Conservation (phyloP, 2,888 invertebrate species). For the Caenorhabditis afra region DNA sequence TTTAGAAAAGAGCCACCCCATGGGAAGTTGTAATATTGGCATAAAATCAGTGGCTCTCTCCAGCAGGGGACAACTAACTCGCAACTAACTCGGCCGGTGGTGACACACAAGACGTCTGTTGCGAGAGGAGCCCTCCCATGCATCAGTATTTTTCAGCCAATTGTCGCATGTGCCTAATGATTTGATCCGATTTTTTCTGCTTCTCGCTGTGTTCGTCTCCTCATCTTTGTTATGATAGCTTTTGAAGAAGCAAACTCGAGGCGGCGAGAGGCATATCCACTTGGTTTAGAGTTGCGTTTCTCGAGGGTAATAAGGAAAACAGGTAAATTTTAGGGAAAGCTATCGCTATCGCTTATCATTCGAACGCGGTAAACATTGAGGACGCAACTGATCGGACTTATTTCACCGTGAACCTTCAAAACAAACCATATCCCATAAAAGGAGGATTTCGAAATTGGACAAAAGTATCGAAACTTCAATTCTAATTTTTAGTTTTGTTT, state of each 20-base stretch:
- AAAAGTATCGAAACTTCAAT: neutral
- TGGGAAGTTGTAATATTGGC: constrained; percentile 53
- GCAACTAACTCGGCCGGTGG: constrained; percentile 35
- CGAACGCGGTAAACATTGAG: neutral
- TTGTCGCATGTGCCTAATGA: constrained; percentile 60
- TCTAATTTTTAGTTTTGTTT: constrained; percentile 14
- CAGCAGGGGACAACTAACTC: constrained; percentile 29
- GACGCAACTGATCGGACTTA: too few relatives aligned
- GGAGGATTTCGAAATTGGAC: neutral
- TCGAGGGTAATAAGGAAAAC: neutral
- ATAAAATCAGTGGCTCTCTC: constrained; percentile 49
- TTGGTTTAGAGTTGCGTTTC: constrained; percentile 15
- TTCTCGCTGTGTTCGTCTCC: constrained; percentile 26
- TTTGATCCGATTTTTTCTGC: constrained; percentile 55
- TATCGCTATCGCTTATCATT: neutral
- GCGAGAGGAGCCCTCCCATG: constrained; percentile 4
- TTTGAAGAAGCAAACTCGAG: constrained; percentile 28
- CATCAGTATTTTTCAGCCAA: constrained; percentile 58
- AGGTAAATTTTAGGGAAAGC: constrained; percentile 6
- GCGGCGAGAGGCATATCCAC: constrained; percentile 23
- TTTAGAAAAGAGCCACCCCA: constrained; percentile 56
- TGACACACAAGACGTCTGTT: constrained; percentile 35
- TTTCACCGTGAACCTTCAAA: too few relatives aligned
- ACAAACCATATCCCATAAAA: too few relatives aligned
- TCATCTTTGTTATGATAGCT: constrained; percentile 54